Evolutionary conservation across 2,113 vertebrate genomes (phyloP).

Genomic region (Callithrix jacchus): DNA sequence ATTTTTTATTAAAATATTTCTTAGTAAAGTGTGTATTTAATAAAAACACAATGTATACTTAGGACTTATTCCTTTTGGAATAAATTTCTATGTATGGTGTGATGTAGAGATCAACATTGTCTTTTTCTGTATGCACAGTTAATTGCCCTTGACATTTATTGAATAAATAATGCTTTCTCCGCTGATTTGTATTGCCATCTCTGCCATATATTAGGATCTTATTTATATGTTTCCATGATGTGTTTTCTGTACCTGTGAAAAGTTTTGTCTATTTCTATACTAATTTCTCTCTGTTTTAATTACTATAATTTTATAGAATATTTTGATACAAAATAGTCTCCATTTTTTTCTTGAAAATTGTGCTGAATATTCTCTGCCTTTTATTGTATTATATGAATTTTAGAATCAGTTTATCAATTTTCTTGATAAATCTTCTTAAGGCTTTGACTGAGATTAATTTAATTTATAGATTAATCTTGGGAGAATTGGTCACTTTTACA

Average conservation of each 20-base stretch:
- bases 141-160: not conserved
- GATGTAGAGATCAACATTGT: not conserved
- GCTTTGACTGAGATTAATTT: not conserved
- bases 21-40: not conserved
- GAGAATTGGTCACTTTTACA: not conserved
- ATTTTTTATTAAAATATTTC: not conserved
- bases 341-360: not conserved
- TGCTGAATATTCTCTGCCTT: not conserved
- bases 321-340: not conserved
- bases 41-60: not conserved
- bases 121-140: not conserved
- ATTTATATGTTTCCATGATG: not conserved
- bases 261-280: not conserved
- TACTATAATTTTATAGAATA: not conserved
- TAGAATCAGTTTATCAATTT: not conserved
- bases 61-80: not conserved
- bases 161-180: not conserved
- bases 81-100: not conserved
- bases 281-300: not conserved
- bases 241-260: not conserved
- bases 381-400: not conserved
- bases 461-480: not conserved
- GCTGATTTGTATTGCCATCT: not conserved
- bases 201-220: not conserved
- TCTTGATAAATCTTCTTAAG: not conserved